Evolutionary conservation across 1,140 invertebrate genomes (phyloP).

Genomic region (Drosophila tani): DNA sequence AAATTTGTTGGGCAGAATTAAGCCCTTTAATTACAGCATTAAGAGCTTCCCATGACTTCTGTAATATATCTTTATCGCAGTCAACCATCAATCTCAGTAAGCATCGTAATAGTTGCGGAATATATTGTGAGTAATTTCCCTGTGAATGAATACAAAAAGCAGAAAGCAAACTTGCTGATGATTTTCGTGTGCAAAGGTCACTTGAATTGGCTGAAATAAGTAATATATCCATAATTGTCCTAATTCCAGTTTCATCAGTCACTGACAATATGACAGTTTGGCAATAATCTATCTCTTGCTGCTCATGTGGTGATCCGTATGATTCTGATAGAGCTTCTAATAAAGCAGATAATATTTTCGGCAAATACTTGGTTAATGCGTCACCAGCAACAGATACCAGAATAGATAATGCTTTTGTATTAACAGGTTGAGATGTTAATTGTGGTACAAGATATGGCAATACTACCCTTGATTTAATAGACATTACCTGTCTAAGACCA

Average conservation of each 20-base stretch:
- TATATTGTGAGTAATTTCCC: constrained; percentile 94
- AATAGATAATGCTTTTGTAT: constrained; percentile 96
- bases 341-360: constrained; percentile 96
- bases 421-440: constrained; percentile 93
- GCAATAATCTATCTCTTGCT: constrained; percentile 95
- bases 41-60: constrained; percentile 95
- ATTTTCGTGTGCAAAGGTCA: constrained; percentile 88
- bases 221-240: constrained; percentile 96
- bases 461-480: constrained; percentile 97
- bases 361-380: constrained; percentile 95
- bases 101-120: constrained; percentile 94
- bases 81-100: constrained; percentile 95
- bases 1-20: constrained; percentile 92
- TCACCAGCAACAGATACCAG: constrained; percentile 97
- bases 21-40: constrained; percentile 96
- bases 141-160: constrained; percentile 95
- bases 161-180: constrained; percentile 94
- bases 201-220: constrained; percentile 91
- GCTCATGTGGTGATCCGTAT: constrained; percentile 90
- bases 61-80: constrained; percentile 91
- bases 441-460: constrained; percentile 98
- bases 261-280: constrained; percentile 96
- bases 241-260: constrained; percentile 93
- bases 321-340: constrained; percentile 91
- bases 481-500: constrained; percentile 98